These are phyloP conservation scores for Pseudopleuronectes americanus DNA, from an alignment of 2,797 vertebrate genomes.

Conservation along the genomic window DNA sequence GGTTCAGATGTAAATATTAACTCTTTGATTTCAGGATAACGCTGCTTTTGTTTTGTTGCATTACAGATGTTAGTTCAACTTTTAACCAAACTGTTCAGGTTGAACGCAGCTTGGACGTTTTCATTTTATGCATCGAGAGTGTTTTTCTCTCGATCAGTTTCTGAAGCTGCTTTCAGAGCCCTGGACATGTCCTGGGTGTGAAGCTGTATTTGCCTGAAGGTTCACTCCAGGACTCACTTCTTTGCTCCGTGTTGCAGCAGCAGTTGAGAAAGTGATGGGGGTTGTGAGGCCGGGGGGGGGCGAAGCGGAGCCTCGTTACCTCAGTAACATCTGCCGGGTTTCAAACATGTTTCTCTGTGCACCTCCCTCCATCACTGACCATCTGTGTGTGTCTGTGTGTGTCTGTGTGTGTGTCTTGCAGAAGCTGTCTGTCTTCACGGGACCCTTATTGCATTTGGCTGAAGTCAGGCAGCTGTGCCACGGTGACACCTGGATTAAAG, in stretches of 20 bases:
- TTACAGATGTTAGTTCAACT: background rate
- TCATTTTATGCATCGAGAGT: background rate
- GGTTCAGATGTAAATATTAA: conserved; percentile 1
- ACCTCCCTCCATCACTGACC: conserved; percentile 24
- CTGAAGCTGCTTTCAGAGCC: too few species aligned
- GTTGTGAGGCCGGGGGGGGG: conserved; percentile 2
- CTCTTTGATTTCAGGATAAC: background rate
- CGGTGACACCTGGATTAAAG: conserved; percentile 83
- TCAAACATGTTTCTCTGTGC: conserved; percentile 4
- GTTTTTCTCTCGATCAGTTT: background rate
- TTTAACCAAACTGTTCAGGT: background rate
- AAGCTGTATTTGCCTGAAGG: too few species aligned
- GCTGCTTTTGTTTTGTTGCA: conserved; percentile 1
- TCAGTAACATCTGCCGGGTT: conserved; percentile 1
- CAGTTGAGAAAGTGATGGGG: background rate
- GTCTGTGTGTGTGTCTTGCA: conserved; percentile 66
- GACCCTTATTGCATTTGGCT: conserved; percentile 95
- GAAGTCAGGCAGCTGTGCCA: conserved; percentile 85
- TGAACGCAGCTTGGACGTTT: too few species aligned
- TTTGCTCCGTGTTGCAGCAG: background rate
- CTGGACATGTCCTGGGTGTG: too few species aligned
- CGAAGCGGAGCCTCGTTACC: conserved; percentile 19
- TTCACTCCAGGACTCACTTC: background rate
- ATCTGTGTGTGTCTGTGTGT: conserved; percentile 43
- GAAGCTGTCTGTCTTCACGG: conserved; percentile 90